A percentile compares a stretch with the other conserved stretches of the same genome.
Evolutionary conservation across 2,113 vertebrate genomes (phyloP).

Genomic region (Anser brachyrhynchus): DNA sequence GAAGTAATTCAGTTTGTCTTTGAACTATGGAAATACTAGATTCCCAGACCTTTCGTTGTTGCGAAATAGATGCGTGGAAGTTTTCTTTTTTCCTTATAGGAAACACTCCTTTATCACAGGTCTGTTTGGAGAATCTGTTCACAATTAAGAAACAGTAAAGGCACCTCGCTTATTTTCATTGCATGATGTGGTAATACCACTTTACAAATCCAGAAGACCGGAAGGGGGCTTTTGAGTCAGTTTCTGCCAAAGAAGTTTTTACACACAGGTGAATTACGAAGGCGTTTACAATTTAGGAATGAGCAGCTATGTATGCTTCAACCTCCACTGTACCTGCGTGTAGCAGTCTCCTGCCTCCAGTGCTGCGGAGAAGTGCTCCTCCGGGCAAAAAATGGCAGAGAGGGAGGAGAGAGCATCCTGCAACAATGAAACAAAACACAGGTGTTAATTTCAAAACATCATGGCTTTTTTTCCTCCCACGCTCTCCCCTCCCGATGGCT

Average conservation of each 20-base stretch:
- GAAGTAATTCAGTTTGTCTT: not conserved
- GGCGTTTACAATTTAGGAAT: not conserved
- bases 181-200: fast-evolving
- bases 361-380: not conserved
- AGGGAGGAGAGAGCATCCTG: not conserved
- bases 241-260: not conserved
- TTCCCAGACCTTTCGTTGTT: not conserved
- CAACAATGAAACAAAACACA: not conserved
- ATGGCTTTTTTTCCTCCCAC: no score
- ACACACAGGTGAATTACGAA: not conserved
- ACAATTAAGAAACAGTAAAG: not conserved
- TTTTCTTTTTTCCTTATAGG: not conserved
- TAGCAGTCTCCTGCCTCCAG: not conserved
- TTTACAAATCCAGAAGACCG: not conserved
- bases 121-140: not conserved
- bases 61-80: not conserved
- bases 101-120: not conserved
- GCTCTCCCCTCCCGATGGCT: fast-evolving
- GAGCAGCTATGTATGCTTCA: not conserved
- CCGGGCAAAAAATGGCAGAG: no score
- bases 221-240: not conserved
- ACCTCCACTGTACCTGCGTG: not conserved
- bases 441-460: not conserved
- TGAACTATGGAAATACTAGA: not conserved
- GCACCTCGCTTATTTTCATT: no score